Conservation (phyloP, 2,888 invertebrate genomes). For the Chironomus riparius region DNA sequence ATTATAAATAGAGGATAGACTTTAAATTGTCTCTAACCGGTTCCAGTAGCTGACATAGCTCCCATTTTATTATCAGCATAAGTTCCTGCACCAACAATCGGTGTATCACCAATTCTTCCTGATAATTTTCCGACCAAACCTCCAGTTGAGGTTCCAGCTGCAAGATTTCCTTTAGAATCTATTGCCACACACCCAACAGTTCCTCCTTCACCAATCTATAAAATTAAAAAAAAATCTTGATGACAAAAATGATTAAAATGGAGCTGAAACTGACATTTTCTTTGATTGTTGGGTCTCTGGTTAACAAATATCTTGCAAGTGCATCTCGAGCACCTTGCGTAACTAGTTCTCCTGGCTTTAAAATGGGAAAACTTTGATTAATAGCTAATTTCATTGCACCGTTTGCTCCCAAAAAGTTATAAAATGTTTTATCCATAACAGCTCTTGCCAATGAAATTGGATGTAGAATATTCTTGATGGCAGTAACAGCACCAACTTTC, state of each 20-base stretch:
- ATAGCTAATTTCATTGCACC: slow-evolving; percentile 62
- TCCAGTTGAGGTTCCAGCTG: slow-evolving; percentile 76
- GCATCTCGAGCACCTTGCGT: slow-evolving; percentile 50
- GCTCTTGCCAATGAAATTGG: slow-evolving; percentile 61
- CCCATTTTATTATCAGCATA: slow-evolving; percentile 65
- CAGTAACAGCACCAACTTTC: slow-evolving; percentile 57
- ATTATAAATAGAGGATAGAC: too few relatives aligned
- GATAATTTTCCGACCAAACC: slow-evolving; percentile 72
- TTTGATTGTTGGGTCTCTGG: slow-evolving; percentile 36
- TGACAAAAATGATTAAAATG: too few relatives aligned
- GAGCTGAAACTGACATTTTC: too few relatives aligned
- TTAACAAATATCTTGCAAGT: slow-evolving; percentile 42
- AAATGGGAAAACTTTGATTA: slow-evolving; percentile 48
- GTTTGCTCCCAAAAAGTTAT: slow-evolving; percentile 57
- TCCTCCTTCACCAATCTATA: slow-evolving; percentile 28
- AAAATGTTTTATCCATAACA: slow-evolving; percentile 61
- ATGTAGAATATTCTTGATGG: slow-evolving; percentile 52
- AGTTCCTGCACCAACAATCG: slow-evolving; percentile 62
- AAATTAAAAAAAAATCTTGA: too few relatives aligned
- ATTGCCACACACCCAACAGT: slow-evolving; percentile 53
- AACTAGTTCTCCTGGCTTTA: slow-evolving; percentile 52
- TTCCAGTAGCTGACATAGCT: slow-evolving; percentile 70
- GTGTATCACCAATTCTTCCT: slow-evolving; percentile 71
- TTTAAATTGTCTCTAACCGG: background rate
- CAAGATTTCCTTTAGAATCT: slow-evolving; percentile 61